These are phyloP conservation scores for Pollenia amentaria DNA, from an alignment of 2,888 invertebrate species.

Conservation along the genomic window DNA sequence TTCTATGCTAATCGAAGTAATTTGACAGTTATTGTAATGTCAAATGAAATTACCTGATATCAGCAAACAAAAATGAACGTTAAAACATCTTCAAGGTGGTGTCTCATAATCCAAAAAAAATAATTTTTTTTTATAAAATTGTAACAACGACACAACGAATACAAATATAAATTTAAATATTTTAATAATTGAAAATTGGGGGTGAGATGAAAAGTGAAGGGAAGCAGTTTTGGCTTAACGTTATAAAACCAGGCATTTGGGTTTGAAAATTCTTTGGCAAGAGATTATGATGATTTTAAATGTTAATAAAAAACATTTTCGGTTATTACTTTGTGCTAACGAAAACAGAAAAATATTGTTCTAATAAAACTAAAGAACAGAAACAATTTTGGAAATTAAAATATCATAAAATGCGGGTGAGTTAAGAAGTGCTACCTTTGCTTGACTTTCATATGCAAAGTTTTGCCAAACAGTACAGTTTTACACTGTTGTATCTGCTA, in stretches of 20 bases:
- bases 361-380: constrained; percentile 10
- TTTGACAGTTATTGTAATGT: constrained; percentile 77
- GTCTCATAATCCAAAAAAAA: constrained; percentile 74
- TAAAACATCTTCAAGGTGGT: constrained; percentile 22
- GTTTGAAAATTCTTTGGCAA: constrained; percentile 42
- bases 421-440: constrained; percentile 80
- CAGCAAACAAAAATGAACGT: constrained; percentile 55
- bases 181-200: constrained; percentile 68
- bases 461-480: no score
- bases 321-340: constrained; percentile 58
- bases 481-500: no score
- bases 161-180: constrained; percentile 69
- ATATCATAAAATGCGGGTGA: constrained; percentile 83
- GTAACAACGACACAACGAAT: constrained; percentile 49
- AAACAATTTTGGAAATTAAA: constrained; percentile 80
- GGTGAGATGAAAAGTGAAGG: neutral
- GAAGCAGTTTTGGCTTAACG: neutral
- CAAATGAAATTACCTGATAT: constrained; percentile 75
- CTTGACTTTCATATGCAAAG: neutral
- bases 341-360: neutral
- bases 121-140: constrained; percentile 68
- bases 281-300: constrained; percentile 65
- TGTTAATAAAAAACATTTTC: constrained; percentile 69
- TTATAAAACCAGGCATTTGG: constrained; percentile 28
- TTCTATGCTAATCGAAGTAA: constrained; percentile 80